Conservation (phyloP, 2,113 vertebrate species). For the Corythornis vintsioides region DNA sequence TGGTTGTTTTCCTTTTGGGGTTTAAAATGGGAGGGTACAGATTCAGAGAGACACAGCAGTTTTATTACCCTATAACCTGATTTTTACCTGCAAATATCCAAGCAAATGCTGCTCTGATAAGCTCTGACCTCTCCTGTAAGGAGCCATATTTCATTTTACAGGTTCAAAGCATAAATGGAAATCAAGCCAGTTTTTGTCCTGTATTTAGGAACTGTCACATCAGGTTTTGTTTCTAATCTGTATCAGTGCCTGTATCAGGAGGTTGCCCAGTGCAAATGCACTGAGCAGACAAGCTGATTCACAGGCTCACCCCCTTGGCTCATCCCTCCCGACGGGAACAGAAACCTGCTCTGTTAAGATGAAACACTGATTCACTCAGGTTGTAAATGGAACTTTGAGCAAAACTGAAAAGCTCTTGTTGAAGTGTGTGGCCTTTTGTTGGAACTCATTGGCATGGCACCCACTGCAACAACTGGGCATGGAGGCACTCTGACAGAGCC, state of each 20-base stretch:
- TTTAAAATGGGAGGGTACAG: background rate
- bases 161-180: background rate
- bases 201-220: background rate
- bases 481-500: background rate
- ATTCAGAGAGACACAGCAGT: background rate
- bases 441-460: background rate
- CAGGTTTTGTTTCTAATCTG: background rate
- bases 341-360: background rate
- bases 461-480: background rate
- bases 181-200: background rate
- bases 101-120: background rate
- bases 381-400: background rate
- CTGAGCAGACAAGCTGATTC: background rate
- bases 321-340: background rate
- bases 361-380: background rate
- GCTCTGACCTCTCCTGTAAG: background rate
- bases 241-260: background rate
- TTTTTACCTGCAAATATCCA: background rate
- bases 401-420: background rate
- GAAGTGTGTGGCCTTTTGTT: background rate
- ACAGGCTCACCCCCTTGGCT: background rate
- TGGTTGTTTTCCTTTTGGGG: background rate
- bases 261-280: background rate
- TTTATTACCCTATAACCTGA: background rate
- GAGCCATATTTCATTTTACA: background rate